Base-by-base conservation (phyloP, 2,113 vertebrate species). In the mouse (Mus musculus) region DNA sequence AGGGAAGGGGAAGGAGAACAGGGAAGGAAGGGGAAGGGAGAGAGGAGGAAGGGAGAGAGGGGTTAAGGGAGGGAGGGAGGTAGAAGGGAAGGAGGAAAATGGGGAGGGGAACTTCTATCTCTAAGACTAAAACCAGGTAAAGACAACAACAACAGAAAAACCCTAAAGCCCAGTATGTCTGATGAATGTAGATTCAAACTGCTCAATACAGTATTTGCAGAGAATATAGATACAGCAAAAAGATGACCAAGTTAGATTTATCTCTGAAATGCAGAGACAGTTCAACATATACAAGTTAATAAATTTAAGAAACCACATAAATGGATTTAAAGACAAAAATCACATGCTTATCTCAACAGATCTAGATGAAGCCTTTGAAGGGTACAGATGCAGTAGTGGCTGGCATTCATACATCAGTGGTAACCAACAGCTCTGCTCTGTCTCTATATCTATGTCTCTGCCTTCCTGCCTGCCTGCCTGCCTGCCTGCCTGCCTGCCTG, bases 11-110 rank as follows among this genome's bases (percentile, higher is more conserved):
- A 7, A 3, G 5, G 1, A 22, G 42, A 4, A 46, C 2, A 16
- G 14, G 24, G 11, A 26, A 11, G 22, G 24, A 9, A 8, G 39
- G 8, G 4, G 17, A 7, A 9, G 26, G 54, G 24, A 76, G 42
- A 2, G 46, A 6, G 46, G 24, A 0, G 75, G 11, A 7, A 3
- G 22, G 24, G 20, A 19, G 4, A 8, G 9, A 4, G 26, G 24
- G 13, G 5, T 6, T 16, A 7, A 28, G 20, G 73, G 7, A 16
- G 14, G 24, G 11, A 26, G 24, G 12, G 10, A 8, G 19, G 1
- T 6, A 42, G 28, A 20, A 8, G 39, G 22, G 24, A 9, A 8
- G 39, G 8, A 5, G 5, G 13, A 3, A 6, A 22, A 20, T 0
- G 3, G 9, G 3, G 26, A 12, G 13, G 5, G 36, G 54, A 24